Conservation (phyloP, 30 jellyfish, hydroid and myxozoan genomes). For the Turritopsis rubra region DNA sequence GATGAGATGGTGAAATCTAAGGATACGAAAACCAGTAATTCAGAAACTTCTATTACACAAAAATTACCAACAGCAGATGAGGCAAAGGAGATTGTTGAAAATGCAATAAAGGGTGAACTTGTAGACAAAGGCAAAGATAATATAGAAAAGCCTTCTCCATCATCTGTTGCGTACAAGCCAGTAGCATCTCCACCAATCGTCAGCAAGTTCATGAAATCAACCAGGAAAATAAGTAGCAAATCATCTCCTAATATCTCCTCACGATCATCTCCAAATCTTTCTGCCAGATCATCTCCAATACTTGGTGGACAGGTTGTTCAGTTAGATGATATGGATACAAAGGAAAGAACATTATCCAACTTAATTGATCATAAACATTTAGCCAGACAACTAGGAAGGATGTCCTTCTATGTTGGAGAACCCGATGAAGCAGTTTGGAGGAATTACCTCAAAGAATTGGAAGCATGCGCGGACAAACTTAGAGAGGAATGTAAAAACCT, state of each 20-base stretch:
- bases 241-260: conserved; percentile 15
- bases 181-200: neutral
- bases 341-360: neutral
- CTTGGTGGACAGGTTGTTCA: conserved; percentile 8
- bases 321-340: conserved; percentile 19
- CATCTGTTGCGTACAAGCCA: neutral
- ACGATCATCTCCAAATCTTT: conserved; percentile 15
- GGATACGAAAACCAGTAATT: neutral
- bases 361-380: conserved; percentile 39
- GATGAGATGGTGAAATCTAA: neutral
- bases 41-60: neutral
- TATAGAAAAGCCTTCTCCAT: neutral
- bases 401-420: conserved; percentile 55
- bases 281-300: conserved; percentile 26
- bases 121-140: neutral
- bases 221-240: neutral
- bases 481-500: conserved; percentile 73
- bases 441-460: conserved; percentile 70
- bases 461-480: conserved; percentile 53
- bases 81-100: neutral
- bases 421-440: conserved; percentile 45
- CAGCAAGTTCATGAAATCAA: neutral
- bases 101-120: neutral
- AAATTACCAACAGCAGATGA: neutral
- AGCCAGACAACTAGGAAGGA: conserved; percentile 73